These are phyloP conservation scores for Dromococcyx pavoninus DNA, from an alignment of 2,797 vertebrate genomes.

Conservation along the genomic window DNA sequence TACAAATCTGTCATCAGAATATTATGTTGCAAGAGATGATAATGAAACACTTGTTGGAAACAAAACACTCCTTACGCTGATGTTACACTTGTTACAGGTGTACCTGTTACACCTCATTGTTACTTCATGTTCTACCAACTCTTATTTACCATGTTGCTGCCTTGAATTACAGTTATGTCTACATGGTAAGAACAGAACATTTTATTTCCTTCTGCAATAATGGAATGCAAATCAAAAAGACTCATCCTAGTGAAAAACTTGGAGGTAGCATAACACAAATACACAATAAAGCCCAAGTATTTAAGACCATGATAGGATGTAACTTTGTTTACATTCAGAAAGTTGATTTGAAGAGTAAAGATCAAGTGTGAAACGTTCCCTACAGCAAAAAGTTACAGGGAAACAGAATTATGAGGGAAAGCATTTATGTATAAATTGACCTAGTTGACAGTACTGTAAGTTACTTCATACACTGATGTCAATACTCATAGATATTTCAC, in stretches of 20 bases:
- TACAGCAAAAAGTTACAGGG: not conserved
- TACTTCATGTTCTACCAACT: not conserved
- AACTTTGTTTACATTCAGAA: not conserved
- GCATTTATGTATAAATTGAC: not conserved
- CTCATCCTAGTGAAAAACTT: not conserved
- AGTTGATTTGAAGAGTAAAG: not conserved
- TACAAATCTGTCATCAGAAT: not conserved
- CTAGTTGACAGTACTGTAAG: not conserved
- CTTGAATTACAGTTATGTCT: not conserved
- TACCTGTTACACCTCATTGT: not conserved
- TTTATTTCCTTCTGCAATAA: not conserved
- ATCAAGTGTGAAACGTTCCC: not conserved
- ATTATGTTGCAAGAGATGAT: not conserved
- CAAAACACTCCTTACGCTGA: not conserved
- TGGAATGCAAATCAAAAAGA: not conserved
- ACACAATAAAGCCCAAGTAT: not conserved
- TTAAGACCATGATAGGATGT: not conserved
- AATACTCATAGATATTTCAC: not conserved
- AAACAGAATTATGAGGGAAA: not conserved
- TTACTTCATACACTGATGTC: not conserved
- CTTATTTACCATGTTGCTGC: not conserved
- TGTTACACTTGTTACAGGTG: not conserved
- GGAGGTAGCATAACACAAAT: not conserved
- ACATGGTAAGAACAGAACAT: not conserved
- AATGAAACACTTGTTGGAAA: not conserved